A percentile compares a stretch with the other conserved stretches of the same genome.
These are phyloP conservation scores for Clarias batrachus DNA, from an alignment of 2,113 vertebrate species.

Conservation along the genomic window DNA sequence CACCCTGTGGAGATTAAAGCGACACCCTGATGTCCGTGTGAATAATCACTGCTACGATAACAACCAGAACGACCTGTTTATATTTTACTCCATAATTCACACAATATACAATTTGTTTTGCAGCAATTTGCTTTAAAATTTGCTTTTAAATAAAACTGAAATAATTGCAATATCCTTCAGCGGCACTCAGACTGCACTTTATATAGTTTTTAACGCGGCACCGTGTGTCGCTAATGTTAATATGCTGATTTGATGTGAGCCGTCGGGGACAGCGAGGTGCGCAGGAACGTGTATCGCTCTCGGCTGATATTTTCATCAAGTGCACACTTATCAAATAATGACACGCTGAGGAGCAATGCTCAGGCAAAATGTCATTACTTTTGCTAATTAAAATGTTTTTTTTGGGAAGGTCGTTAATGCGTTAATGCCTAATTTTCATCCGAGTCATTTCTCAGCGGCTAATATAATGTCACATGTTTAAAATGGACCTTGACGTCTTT, in stretches of 20 bases:
- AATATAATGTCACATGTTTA: background rate
- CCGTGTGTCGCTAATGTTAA: background rate
- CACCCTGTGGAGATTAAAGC: background rate
- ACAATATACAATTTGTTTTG: too few relatives aligned
- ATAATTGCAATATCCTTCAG: background rate
- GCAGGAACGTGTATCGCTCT: conserved; percentile 62
- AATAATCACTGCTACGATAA: background rate
- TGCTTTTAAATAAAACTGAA: background rate
- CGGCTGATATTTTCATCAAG: conserved; percentile 78
- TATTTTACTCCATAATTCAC: background rate
- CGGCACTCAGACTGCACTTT: background rate
- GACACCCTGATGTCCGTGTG: background rate
- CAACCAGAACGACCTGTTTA: background rate
- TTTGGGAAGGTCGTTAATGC: conserved; percentile 53
- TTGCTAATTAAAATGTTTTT: conserved; percentile 68
- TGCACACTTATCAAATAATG: conserved; percentile 77
- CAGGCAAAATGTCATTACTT: conserved; percentile 67
- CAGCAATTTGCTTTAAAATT: background rate
- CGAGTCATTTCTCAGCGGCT: background rate
- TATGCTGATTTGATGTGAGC: background rate
- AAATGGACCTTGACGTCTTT: background rate
- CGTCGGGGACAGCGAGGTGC: background rate
- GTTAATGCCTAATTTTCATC: conserved; percentile 63
- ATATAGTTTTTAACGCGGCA: background rate
- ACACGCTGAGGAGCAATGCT: conserved; percentile 70